A percentile compares a stretch with the other conserved stretches of the same genome.
These are phyloP conservation scores for Hyperoplus lanceolatus DNA, from an alignment of 2,797 vertebrate genomes.

Conservation along the genomic window DNA sequence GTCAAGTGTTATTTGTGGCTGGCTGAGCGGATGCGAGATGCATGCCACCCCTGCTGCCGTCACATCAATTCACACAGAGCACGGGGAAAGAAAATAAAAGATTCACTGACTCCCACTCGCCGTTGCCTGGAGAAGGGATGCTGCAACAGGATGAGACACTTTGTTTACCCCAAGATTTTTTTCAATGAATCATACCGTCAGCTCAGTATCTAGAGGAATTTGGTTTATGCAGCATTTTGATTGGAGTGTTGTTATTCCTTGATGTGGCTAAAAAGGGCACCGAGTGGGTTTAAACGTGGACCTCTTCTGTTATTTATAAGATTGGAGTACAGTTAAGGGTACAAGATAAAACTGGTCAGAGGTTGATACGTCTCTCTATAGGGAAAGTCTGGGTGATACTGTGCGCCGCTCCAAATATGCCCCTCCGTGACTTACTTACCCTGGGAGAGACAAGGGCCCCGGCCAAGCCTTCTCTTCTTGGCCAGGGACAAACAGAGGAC, in stretches of 20 bases:
- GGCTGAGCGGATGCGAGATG: slow-evolving; percentile 1
- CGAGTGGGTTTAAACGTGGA: background rate
- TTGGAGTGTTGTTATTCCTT: background rate
- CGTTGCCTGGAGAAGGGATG: background rate
- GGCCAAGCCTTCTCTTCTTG: slow-evolving; percentile 43
- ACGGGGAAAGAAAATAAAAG: slow-evolving; percentile 7
- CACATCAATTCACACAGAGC: slow-evolving; percentile 42
- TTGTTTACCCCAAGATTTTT: slow-evolving; percentile 36
- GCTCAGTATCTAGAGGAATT: background rate
- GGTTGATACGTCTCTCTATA: slow-evolving; percentile 28
- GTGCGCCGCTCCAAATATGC: slow-evolving; percentile 48
- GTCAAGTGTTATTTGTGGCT: slow-evolving; percentile 33
- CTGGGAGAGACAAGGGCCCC: slow-evolving; percentile 36
- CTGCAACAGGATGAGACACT: slow-evolving; percentile 35
- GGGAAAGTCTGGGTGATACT: slow-evolving; percentile 34
- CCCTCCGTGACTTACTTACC: slow-evolving; percentile 50
- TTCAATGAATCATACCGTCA: slow-evolving; percentile 30
- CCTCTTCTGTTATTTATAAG: background rate
- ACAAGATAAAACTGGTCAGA: background rate
- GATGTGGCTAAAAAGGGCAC: too few species aligned
- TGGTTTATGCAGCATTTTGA: slow-evolving; percentile 21
- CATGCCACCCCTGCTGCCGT: slow-evolving; percentile 27
- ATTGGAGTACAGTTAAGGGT: background rate
- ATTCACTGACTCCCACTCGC: slow-evolving; percentile 14
- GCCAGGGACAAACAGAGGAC: slow-evolving; percentile 57